Conservation (phyloP, 1,140 invertebrate species). For the Drosophila nasuta region DNA sequence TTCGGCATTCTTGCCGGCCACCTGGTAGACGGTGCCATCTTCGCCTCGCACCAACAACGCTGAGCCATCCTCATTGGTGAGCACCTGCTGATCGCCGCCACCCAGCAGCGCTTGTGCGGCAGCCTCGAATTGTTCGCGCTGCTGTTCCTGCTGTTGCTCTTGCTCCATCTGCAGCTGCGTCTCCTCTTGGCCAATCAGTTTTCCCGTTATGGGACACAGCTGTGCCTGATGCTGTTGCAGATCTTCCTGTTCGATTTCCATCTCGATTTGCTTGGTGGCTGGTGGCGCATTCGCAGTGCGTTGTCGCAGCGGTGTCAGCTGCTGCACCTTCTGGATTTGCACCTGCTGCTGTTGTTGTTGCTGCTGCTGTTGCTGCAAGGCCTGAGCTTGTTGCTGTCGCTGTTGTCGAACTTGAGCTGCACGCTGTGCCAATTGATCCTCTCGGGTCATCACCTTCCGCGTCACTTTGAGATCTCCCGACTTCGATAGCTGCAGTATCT, state of each 20-base stretch:
- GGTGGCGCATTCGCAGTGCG: conserved; percentile 23
- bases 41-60: conserved; percentile 89
- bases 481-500: conserved; percentile 81
- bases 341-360: conserved; percentile 56
- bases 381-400: conserved; percentile 55
- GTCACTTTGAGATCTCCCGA: conserved; percentile 83
- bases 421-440: conserved; percentile 66
- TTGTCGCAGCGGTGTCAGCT: conserved; percentile 48
- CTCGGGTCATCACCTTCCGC: conserved; percentile 80
- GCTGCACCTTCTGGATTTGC: conserved; percentile 63
- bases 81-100: conserved; percentile 70
- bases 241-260: conserved; percentile 67
- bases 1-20: conserved; percentile 91
- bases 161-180: conserved; percentile 82
- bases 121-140: conserved; percentile 71
- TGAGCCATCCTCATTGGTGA: conserved; percentile 84
- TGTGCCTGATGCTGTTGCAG: conserved; percentile 69
- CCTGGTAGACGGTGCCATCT: conserved; percentile 86
- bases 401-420: conserved; percentile 59
- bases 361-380: conserved; percentile 51
- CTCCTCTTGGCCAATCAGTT: conserved; percentile 77
- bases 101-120: conserved; percentile 67
- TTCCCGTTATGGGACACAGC: conserved; percentile 79
- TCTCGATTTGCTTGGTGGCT: conserved; percentile 41
- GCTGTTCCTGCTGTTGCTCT: conserved; percentile 73